phyloP scores from a whole-genome alignment of 2,797 vertebrate species.

The Onychomys leucogaster region DNA sequence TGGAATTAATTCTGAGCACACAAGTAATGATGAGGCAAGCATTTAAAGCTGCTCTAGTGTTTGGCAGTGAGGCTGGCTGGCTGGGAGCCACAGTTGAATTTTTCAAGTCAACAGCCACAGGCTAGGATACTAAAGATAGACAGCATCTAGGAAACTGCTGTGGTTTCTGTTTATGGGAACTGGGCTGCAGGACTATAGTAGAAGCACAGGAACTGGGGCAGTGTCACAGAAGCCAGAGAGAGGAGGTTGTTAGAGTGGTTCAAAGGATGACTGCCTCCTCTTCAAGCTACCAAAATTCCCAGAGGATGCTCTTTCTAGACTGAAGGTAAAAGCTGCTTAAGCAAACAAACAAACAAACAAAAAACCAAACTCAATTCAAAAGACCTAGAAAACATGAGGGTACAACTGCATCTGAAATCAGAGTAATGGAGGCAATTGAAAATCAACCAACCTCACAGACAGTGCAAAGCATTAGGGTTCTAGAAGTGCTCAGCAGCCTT shows the following conservation, averaged over 20 bases:
- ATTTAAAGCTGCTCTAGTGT: neutral
- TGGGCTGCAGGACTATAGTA: neutral
- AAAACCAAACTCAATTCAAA: neutral
- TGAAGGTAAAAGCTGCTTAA: neutral
- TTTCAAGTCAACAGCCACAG: neutral
- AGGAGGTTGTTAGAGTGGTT: neutral
- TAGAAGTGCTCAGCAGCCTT: neutral
- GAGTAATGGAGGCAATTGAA: neutral
- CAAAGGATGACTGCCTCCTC: conserved; percentile 86
- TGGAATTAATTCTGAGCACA: conserved; percentile 10
- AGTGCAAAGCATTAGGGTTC: neutral
- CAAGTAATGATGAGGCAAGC: neutral
- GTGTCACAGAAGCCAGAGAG: neutral
- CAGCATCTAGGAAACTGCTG: neutral
- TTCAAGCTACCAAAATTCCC: conserved; percentile 89
- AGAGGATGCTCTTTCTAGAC: conserved; percentile 78
- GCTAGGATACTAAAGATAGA: neutral
- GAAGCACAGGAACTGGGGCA: neutral
- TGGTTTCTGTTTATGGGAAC: neutral
- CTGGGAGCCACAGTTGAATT: neutral
- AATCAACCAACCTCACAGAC: conserved; percentile 59
- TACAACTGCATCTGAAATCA: neutral
- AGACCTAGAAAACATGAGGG: neutral
- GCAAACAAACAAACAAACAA: no score
- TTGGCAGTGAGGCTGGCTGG: neutral